Evolutionary conservation across 2,888 invertebrate species (phyloP).

Genomic region (Mechanitis mazaeus): DNA sequence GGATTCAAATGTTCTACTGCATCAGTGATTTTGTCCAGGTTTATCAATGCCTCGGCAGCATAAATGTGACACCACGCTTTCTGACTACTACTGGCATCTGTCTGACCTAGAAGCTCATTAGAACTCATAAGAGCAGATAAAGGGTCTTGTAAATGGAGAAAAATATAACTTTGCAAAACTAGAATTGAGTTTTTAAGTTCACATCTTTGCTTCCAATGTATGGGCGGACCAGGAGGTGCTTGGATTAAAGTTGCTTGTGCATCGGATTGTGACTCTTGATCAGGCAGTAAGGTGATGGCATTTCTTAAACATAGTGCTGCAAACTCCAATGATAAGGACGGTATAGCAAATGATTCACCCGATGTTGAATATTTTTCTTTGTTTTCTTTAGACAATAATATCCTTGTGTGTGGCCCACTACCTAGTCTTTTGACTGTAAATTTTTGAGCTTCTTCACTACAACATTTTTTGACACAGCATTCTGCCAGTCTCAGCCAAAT

Average conservation of each 20-base stretch:
- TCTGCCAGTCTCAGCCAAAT: slow-evolving; percentile 96
- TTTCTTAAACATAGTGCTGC: slow-evolving; percentile 92
- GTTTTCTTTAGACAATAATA: slow-evolving; percentile 56
- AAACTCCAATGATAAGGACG: slow-evolving; percentile 92
- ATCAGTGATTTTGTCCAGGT: slow-evolving; percentile 87
- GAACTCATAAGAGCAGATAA: slow-evolving; percentile 87
- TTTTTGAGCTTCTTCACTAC: slow-evolving; percentile 72
- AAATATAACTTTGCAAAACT: slow-evolving; percentile 89
- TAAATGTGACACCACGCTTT: slow-evolving; percentile 92
- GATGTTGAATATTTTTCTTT: slow-evolving; percentile 64
- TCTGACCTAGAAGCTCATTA: slow-evolving; percentile 82
- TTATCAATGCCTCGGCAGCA: slow-evolving; percentile 90
- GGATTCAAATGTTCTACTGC: slow-evolving; percentile 90
- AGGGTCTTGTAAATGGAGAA: slow-evolving; percentile 89
- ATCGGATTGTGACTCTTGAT: slow-evolving; percentile 65
- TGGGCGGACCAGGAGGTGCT: slow-evolving; percentile 79
- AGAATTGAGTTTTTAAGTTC: slow-evolving; percentile 81
- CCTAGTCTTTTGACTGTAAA: slow-evolving; percentile 66
- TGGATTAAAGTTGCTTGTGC: slow-evolving; percentile 52
- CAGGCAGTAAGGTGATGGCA: slow-evolving; percentile 83
- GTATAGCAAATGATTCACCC: slow-evolving; percentile 88
- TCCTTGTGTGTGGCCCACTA: slow-evolving; percentile 64
- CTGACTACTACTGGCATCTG: slow-evolving; percentile 72
- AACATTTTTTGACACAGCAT: slow-evolving; percentile 87
- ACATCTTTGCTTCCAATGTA: slow-evolving; percentile 77